Base-by-base conservation (phyloP, 2,113 vertebrate species). In the Rhinoderma darwinii region DNA sequence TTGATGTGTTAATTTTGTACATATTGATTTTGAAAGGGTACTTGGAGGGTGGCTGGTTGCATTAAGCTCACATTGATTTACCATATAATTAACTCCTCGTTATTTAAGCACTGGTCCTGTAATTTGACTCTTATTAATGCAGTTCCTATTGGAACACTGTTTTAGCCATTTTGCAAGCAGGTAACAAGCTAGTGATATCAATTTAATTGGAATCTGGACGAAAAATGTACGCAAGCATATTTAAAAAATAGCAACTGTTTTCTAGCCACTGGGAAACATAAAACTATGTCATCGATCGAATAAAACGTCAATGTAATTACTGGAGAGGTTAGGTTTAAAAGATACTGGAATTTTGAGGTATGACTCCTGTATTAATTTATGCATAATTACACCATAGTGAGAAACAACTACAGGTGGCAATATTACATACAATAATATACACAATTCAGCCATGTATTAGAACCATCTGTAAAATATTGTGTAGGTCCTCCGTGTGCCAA, bases 41-140 rank as follows among this genome's bases (percentile, higher is more conserved):
- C 82, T 87, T 87, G 86, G 70, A 82, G 77, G 86, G 70, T 87
- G 86, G 79, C 86, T 87, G 68, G 78, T 75, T 87, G 86, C 70
- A 82, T 87, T 87, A 82, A 74, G 79, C 86, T 75, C 41, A 82
- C 86, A 87, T 87, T 87, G 86, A 87, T 87, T 87, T 82, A 81
- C 86, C 86, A 82, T 87, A 87, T 87, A 87, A 87, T 87, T 87
- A 87, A 87, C 86, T 82, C 68, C 86, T 87, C 70, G 68, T 87
- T 87, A 87, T 87, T 87, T 87, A 87, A 82, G 79, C 86, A 87
- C 79, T 82, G 79, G 68, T 82, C 78, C 79, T 63, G 78, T 87
- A 87, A 87, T 87, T 87, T 82, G 78, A 82, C 86, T 87, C 86
- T 82, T 87, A 87, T 87, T 87, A 82, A 87, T 87, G 79, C 86